These are phyloP conservation scores for Ellobium chinense DNA, from an alignment of 2,888 invertebrate species.

Conservation along the genomic window DNA sequence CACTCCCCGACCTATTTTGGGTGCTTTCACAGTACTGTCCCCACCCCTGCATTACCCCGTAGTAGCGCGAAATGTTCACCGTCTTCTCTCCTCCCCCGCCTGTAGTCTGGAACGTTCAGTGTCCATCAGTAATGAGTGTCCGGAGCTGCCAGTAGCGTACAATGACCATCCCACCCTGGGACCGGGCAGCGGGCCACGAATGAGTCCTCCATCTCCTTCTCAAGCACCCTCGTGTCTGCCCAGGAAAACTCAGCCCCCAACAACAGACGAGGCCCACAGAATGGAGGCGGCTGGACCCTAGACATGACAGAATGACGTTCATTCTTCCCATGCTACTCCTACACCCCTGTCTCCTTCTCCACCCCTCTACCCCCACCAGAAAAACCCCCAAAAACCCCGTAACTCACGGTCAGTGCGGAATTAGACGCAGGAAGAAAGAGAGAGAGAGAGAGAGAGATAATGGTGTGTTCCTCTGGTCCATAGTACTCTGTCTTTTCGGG, in stretches of 20 bases:
- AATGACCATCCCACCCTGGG: conserved; percentile 26
- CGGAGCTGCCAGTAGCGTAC: conserved; percentile 22
- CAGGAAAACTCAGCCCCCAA: conserved; percentile 20
- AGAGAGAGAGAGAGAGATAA: too few species aligned
- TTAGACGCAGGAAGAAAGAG: too few species aligned
- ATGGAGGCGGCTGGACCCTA: background rate
- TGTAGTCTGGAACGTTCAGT: too few species aligned
- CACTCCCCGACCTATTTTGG: background rate
- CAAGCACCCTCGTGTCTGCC: conserved; percentile 1
- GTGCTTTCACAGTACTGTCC: too few species aligned
- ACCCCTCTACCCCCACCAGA: conserved; percentile 9
- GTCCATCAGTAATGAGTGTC: conserved; percentile 22
- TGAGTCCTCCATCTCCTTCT: conserved; percentile 13
- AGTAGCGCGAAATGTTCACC: too few species aligned
- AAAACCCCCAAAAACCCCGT: too few species aligned
- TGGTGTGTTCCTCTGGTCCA: too few species aligned
- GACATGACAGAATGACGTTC: conserved; percentile 2
- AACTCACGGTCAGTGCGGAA: too few species aligned
- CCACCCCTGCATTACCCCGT: too few species aligned
- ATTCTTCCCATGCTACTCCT: background rate
- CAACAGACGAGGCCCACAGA: background rate
- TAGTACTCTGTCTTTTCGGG: too few species aligned
- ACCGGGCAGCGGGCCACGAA: background rate
- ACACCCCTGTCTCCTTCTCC: background rate
- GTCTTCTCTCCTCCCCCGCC: too few species aligned